Conservation (phyloP, 2,113 vertebrate species). For the Corythornis madagascariensis region DNA sequence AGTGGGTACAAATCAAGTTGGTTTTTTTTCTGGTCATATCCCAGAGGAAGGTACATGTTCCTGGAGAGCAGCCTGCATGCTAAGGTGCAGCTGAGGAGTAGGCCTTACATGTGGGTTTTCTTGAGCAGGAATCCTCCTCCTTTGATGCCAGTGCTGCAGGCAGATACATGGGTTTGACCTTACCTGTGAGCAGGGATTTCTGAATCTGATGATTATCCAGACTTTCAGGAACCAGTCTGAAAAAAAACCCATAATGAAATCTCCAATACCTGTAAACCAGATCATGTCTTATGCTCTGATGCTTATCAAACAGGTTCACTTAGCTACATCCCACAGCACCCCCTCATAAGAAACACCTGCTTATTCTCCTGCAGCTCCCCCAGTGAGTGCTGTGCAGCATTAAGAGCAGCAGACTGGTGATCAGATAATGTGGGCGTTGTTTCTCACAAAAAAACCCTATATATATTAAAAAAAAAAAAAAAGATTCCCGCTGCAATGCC, state of each 20-base stretch:
- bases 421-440: not conserved
- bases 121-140: not conserved
- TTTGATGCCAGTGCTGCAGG: not conserved
- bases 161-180: not conserved
- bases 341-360: not conserved
- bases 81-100: not conserved
- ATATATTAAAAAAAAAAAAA: not conserved
- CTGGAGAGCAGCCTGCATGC: not conserved
- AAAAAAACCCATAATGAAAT: not conserved
- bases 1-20: not conserved
- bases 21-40: accelerated
- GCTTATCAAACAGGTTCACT: not conserved
- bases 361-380: not conserved
- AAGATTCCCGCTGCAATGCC: not conserved
- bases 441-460: not conserved
- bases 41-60: not conserved
- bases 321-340: not conserved
- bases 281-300: not conserved
- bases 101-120: not conserved
- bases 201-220: not conserved
- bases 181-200: not conserved
- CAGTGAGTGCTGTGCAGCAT: not conserved
- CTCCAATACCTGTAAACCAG: not conserved
- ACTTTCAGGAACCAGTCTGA: not conserved
- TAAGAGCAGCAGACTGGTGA: not conserved